Evolutionary conservation across 2,888 invertebrate species (phyloP).

Genomic region (Cryptocheilus praepositus): DNA sequence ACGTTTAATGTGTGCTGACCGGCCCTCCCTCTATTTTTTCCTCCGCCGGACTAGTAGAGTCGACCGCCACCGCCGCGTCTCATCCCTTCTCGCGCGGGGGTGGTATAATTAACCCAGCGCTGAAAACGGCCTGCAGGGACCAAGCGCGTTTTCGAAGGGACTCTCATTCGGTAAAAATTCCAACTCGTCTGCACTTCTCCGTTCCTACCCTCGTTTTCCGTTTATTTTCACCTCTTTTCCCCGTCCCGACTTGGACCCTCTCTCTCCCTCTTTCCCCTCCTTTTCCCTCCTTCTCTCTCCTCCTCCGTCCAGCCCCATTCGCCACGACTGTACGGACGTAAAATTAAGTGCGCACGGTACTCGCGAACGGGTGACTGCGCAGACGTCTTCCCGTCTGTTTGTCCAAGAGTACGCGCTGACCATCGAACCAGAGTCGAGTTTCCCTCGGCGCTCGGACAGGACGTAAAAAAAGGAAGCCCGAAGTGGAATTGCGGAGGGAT

Average conservation of each 20-base stretch:
- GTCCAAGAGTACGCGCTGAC: slow-evolving; percentile 25
- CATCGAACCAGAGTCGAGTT: slow-evolving; percentile 1
- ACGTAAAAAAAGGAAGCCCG: slow-evolving; percentile 16
- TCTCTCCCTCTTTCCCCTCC: slow-evolving; percentile 30
- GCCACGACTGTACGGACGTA: slow-evolving; percentile 43
- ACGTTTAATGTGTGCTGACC: slow-evolving; percentile 56
- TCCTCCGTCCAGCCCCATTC: slow-evolving; percentile 13
- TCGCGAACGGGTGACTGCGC: slow-evolving; percentile 39
- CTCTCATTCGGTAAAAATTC: slow-evolving; percentile 50
- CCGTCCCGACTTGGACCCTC: slow-evolving; percentile 9
- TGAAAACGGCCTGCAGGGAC: slow-evolving; percentile 57
- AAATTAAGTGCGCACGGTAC: slow-evolving; percentile 51
- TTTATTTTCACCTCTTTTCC: slow-evolving; percentile 27
- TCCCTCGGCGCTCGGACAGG: slow-evolving; percentile 7
- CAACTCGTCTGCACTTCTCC: slow-evolving; percentile 53
- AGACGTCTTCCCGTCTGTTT: slow-evolving; percentile 38
- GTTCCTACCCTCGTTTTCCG: slow-evolving; percentile 19
- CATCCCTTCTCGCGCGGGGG: slow-evolving; percentile 47
- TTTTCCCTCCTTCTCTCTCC: slow-evolving; percentile 27
- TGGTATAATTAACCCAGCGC: slow-evolving; percentile 58
- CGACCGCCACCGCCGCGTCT: slow-evolving; percentile 14
- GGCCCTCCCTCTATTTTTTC: slow-evolving; percentile 32
- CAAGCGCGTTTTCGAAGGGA: slow-evolving; percentile 56
- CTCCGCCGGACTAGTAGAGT: no score
- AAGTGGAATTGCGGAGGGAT: not conserved